These are phyloP conservation scores for Tenebrio molitor DNA, from an alignment of 1,140 invertebrate genomes.

Conservation along the genomic window DNA sequence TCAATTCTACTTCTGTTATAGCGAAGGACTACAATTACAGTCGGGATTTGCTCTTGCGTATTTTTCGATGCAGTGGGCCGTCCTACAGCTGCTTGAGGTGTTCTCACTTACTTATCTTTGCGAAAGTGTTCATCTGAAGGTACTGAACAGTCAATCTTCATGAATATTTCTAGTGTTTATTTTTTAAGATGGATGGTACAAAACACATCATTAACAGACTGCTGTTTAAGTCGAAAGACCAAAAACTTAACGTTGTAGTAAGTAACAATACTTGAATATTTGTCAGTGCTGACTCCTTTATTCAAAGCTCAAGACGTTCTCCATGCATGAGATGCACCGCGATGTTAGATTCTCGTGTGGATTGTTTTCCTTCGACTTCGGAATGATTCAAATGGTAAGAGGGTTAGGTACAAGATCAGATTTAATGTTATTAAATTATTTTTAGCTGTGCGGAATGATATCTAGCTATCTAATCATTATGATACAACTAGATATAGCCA, in stretches of 20 bases:
- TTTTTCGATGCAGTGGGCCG: constrained; percentile 4
- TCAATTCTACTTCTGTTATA: constrained; percentile 6
- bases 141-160: background rate
- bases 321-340: constrained; percentile 3
- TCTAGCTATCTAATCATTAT: constrained; percentile 31
- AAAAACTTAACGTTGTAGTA: background rate
- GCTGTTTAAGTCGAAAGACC: background rate
- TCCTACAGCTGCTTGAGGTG: constrained; percentile 1
- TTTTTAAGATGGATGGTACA: background rate
- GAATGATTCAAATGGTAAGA: constrained; percentile 25
- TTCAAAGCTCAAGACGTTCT: constrained; percentile 7
- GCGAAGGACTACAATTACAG: background rate
- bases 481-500: constrained; percentile 28
- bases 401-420: no score
- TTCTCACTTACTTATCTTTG: background rate
- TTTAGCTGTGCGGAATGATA: constrained; percentile 25
- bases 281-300: background rate
- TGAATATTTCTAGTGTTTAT: background rate
- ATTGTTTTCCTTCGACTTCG: constrained; percentile 1
- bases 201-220: background rate
- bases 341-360: background rate
- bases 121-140: background rate
- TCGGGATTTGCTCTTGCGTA: background rate
- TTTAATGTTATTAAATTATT: constrained; percentile 4
- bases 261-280: background rate